Conservation (phyloP, 2,888 invertebrate genomes). For the Autographa gamma region DNA sequence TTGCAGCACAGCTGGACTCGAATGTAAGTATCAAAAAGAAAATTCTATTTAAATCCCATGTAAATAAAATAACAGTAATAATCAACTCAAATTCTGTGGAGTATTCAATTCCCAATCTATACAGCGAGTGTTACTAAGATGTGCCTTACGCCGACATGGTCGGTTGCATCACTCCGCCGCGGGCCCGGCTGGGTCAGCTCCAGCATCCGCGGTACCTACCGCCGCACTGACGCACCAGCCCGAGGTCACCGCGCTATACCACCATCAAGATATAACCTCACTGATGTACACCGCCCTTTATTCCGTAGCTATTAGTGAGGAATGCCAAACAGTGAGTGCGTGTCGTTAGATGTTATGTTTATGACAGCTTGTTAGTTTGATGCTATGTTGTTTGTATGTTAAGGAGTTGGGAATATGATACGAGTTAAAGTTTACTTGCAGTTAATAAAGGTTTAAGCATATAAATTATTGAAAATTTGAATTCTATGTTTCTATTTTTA, state of each 20-base stretch:
- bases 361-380: conserved; percentile 1
- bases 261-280: conserved; percentile 51
- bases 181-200: conserved; percentile 63
- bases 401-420: too few species aligned
- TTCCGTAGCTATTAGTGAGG: conserved; percentile 36
- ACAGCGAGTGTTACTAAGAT: conserved; percentile 43
- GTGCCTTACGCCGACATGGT: conserved; percentile 46
- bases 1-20: too few species aligned
- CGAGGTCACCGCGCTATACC: conserved; percentile 61
- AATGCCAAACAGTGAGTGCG: conserved; percentile 44
- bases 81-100: neutral
- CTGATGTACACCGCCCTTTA: conserved; percentile 37
- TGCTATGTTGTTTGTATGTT: conserved; percentile 17
- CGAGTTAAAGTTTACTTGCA: too few species aligned
- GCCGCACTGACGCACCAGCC: conserved; percentile 41
- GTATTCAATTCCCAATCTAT: conserved; percentile 24
- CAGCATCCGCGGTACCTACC: conserved; percentile 57
- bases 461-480: too few species aligned
- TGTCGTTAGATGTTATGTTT: conserved; percentile 23
- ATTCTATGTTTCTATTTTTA: too few species aligned
- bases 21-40: too few species aligned
- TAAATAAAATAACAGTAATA: too few species aligned
- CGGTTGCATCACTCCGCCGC: conserved; percentile 56
- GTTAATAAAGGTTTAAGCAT: too few species aligned
- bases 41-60: too few species aligned